Evolutionary conservation across 2,888 invertebrate genomes (phyloP).

Genomic region (Alitta virens): DNA sequence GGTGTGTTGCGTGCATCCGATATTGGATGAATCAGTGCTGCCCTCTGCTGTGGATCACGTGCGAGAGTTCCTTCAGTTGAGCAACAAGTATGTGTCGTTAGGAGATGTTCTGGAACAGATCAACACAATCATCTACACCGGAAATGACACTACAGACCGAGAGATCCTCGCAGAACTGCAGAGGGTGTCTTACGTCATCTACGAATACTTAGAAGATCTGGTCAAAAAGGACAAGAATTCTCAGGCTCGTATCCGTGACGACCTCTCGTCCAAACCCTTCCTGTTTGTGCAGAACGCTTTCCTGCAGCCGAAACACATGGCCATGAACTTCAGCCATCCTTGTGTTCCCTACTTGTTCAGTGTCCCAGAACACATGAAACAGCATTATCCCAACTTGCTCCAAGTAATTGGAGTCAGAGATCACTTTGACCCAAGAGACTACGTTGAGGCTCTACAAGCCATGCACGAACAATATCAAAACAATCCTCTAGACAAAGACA

Average conservation of each 20-base stretch:
- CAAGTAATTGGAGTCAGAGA: conserved; percentile 28
- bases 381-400: conserved; percentile 25
- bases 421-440: conserved; percentile 30
- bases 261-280: conserved; percentile 22
- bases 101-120: conserved; percentile 29
- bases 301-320: conserved; percentile 24
- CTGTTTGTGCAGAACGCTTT: conserved; percentile 27
- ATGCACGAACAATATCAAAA: conserved; percentile 19
- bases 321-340: conserved; percentile 29
- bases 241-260: conserved; percentile 10
- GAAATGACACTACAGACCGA: conserved; percentile 2
- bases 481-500: conserved; percentile 21
- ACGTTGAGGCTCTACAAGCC: conserved; percentile 22
- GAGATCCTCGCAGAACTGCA: conserved; percentile 19
- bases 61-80: conserved; percentile 21
- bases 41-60: conserved; percentile 19
- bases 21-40: conserved; percentile 25
- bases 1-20: conserved; percentile 26
- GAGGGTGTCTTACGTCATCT: conserved; percentile 19
- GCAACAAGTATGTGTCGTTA: conserved; percentile 22
- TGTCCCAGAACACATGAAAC: conserved; percentile 27
- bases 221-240: conserved; percentile 5
- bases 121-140: conserved; percentile 23
- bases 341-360: conserved; percentile 33
- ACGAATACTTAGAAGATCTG: conserved; percentile 25